Base-by-base conservation (phyloP, 2,888 invertebrate genomes). In the Dexiosoma caninum region DNA sequence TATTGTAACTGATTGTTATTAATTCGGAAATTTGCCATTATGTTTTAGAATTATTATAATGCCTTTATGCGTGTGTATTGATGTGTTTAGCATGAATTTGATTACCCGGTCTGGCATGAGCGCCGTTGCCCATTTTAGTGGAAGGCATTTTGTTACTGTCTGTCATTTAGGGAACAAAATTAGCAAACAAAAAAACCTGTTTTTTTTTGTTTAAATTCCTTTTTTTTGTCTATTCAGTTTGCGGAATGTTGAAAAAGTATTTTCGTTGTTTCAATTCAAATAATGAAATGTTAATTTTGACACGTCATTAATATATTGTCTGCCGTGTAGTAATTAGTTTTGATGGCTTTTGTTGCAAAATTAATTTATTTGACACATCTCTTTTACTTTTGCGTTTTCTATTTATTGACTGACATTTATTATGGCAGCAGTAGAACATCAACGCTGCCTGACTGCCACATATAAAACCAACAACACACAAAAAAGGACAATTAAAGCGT, bases 281-380 rank as follows among this genome's bases (percentile, higher is more conserved):
- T 86, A 88, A 86, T 88, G 87, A 88, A 88, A 87, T 88, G 88
- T 87, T 88, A 88, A 88, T 88, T 88, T 87, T 88, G 88, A 87
- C 88, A 87, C 87, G 86, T 88, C 88, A 87, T 88, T 88, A 88
- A 88, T 88, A 87, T 85, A 85, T 87, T 88, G 82, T 80, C 82
- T 81, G 84, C 83, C 83, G 84, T 84, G 84, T 84, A 83, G 88
- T 87, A 88, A 88, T 88, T 88, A 88, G 88, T 88, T 88, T 87
- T 88, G 88, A 88, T 88, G 86, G 85, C 85, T 86, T 86, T 86
- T 87, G 86, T 86, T 87, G 88, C 86, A 87, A 88, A 81, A 88
- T 88, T 88, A 88, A 88, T 88, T 88, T 88, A 87, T 87, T 87
- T 87, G 88, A 87, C 86, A 87, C 86, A 86, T 86, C 85, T 84